Conservation (phyloP, 2,113 vertebrate genomes). For the Oxyura jamaicensis region DNA sequence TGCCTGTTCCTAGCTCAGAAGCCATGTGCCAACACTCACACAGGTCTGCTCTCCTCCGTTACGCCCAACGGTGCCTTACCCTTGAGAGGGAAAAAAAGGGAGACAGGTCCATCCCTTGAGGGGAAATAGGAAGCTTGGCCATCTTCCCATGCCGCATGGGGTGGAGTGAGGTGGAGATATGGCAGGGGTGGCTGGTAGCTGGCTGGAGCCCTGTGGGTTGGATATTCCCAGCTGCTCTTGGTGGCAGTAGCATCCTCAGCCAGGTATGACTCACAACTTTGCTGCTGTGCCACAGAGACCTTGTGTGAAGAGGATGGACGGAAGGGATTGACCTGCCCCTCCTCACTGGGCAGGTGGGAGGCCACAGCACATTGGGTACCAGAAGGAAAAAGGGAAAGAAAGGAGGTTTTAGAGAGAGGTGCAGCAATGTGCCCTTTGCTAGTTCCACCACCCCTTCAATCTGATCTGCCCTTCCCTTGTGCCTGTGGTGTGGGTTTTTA, state of each 20-base stretch:
- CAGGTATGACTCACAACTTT: neutral
- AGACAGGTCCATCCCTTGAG: neutral
- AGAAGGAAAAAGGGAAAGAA: neutral
- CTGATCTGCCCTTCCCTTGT: neutral
- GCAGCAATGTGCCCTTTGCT: neutral
- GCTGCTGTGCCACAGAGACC: neutral
- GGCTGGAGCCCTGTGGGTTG: neutral
- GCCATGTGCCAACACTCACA: neutral
- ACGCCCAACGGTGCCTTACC: rapidly evolving
- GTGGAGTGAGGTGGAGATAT: neutral
- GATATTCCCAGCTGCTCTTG: neutral
- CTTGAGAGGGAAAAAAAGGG: neutral
- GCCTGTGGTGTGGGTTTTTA: neutral
- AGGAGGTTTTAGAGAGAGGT: neutral
- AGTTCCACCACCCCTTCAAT: neutral
- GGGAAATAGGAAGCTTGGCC: neutral
- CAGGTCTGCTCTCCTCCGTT: neutral
- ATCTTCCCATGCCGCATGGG: neutral
- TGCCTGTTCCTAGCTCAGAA: neutral
- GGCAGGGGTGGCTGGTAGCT: neutral
- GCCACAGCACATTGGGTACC: neutral
- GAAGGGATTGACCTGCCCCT: neutral
- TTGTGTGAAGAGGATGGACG: neutral
- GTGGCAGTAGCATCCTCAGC: neutral
- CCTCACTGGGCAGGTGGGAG: neutral